Evolutionary conservation across 1,140 invertebrate species (phyloP).

Genomic region (Pseudobourletiella spinata): DNA sequence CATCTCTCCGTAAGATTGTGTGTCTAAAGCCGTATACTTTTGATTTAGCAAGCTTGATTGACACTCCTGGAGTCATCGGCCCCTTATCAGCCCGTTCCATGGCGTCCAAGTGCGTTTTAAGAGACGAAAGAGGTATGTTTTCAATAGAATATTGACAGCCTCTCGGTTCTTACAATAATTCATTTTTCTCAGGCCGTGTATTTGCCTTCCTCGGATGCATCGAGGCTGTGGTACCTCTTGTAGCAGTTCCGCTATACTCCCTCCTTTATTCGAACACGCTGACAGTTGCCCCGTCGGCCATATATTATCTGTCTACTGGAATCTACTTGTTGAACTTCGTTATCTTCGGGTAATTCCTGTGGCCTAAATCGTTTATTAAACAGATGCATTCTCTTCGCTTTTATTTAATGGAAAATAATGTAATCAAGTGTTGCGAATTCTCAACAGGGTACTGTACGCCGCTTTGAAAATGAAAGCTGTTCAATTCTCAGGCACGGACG

Average conservation of each 20-base stretch:
- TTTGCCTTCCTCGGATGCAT: conserved; percentile 36
- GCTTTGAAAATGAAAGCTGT: conserved; percentile 24
- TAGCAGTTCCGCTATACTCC: conserved; percentile 34
- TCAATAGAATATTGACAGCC: conserved; percentile 10
- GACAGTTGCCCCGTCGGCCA: conserved; percentile 20
- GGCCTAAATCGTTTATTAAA: not conserved
- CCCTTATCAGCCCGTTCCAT: conserved; percentile 30
- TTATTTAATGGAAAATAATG: too few relatives aligned
- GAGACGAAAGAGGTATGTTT: conserved; percentile 30
- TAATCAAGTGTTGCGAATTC: not conserved
- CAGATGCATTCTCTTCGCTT: not conserved
- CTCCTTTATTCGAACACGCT: conserved; percentile 30
- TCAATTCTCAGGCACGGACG: conserved; percentile 28
- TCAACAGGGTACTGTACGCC: conserved; percentile 20
- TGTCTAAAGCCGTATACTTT: too few relatives aligned
- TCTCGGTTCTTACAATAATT: not conserved
- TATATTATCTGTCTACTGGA: conserved; percentile 29
- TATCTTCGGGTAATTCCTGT: conserved; percentile 24
- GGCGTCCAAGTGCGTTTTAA: conserved; percentile 32
- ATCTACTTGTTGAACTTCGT: conserved; percentile 25
- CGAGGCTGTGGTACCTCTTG: conserved; percentile 32
- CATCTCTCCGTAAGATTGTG: too few relatives aligned
- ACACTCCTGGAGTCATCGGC: conserved; percentile 29
- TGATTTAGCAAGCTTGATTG: conserved; percentile 27
- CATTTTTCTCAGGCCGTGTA: conserved; percentile 23